Base-by-base conservation (phyloP, 2,113 vertebrate genomes). In the Thermophis baileyi region DNA sequence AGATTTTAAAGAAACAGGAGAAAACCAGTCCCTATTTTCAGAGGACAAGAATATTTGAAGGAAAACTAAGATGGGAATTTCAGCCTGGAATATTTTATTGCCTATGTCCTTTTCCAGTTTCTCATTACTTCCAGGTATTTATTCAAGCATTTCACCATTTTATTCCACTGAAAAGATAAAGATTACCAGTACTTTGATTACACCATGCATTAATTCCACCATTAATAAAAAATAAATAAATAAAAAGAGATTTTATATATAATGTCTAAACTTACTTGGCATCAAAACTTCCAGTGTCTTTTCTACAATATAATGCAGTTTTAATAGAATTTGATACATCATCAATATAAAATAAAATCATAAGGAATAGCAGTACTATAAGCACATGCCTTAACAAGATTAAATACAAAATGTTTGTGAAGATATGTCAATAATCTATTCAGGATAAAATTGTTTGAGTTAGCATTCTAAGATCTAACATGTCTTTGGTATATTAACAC, bases 401-500 rank as follows among this genome's bases (percentile, higher is more conserved):
- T 16, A 94, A 57, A 87, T 6, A 57, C 1, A 91, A 90, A 88
- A 57, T 35, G 46, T 25, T 46, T 93, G 87, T n/a, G 93, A 91
- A 92, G 74, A 89, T 81, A 81, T 40, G 69, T 20, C n/a, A 81
- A 7, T 40, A 40, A 81, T 81, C n/a, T 40, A 81, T 16, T 81
- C n/a, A 40, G 35, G 69, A 81, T 81, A 40, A 20, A 81, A 96
- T 85, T 0, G 0, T 47, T 54, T 44, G 60, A 94, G 53, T 22
- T 85, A 24, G 1, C 92, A 92, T 74, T 94, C 92, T 96, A 94
- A 63, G 93, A 93, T 86, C 93, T 87, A 88, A 55, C 95, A 95
- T 60, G 55, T 89, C 35, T 47, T 91, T 96, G 95, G 94, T 92
- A 93, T 95, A 93, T 94, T 95, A 94, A 96, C 95, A 95, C 95